A percentile compares a stretch with the other conserved stretches of the same genome.
phyloP scores from a whole-genome alignment of 2,113 vertebrate species.

The Todiramphus chloris region DNA sequence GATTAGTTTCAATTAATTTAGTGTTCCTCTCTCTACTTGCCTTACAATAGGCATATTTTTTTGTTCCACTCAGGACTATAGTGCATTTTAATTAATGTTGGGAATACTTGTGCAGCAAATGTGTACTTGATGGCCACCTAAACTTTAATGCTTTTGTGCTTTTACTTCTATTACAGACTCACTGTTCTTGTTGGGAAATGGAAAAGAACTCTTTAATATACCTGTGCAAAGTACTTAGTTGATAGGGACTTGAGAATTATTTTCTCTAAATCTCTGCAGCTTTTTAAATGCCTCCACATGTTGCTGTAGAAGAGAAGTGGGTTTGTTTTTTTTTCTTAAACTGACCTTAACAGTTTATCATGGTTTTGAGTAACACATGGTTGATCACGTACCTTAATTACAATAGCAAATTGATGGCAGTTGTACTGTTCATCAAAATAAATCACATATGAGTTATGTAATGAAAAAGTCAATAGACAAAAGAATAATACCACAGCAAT shows the following conservation, averaged over 20 bases:
- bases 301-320: neutral
- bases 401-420: constrained; percentile 47
- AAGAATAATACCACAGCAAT: constrained; percentile 7
- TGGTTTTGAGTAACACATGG: constrained; percentile 33
- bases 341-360: constrained; percentile 6
- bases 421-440: constrained; percentile 41
- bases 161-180: neutral
- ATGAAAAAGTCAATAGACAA: constrained; percentile 60
- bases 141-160: neutral
- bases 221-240: neutral
- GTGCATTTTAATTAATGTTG: neutral
- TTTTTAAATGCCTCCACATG: neutral
- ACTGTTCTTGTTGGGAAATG: neutral
- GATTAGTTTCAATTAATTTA: neutral
- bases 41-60: neutral
- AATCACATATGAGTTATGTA: constrained; percentile 41
- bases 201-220: neutral
- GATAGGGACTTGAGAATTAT: neutral
- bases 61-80: neutral
- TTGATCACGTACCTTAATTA: constrained; percentile 54
- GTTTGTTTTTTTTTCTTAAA: neutral
- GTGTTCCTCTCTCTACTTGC: neutral
- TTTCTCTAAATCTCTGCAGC: neutral
- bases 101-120: neutral
- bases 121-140: neutral